Evolutionary conservation across 2,113 vertebrate genomes (phyloP).

Genomic region (Percopsis transmontana): DNA sequence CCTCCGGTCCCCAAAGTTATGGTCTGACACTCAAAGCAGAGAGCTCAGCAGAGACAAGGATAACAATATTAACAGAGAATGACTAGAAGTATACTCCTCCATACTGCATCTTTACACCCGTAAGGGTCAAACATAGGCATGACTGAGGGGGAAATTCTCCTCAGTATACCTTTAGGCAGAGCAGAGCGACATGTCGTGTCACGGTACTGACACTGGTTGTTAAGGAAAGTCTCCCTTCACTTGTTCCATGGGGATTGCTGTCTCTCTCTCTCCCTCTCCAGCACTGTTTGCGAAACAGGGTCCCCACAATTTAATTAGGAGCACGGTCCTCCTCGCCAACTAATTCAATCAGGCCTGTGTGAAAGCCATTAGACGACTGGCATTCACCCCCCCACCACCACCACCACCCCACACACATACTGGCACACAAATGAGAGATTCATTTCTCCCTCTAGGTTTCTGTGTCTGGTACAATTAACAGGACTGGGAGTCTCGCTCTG

Average conservation of each 20-base stretch:
- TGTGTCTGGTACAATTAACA: constrained; percentile 74
- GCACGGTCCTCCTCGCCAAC: constrained; percentile 58
- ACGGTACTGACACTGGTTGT: constrained; percentile 28
- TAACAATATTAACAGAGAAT: too few relatives aligned
- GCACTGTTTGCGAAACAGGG: constrained; percentile 68
- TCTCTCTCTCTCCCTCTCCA: neutral
- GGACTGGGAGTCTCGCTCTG: constrained; percentile 50
- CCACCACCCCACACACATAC: constrained; percentile 30
- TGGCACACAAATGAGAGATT: constrained; percentile 71
- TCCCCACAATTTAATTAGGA: constrained; percentile 78
- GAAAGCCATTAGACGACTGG: constrained; percentile 80
- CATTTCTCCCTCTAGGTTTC: constrained; percentile 70
- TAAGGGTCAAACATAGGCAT: neutral
- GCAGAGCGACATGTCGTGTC: constrained; percentile 37
- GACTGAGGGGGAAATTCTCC: neutral
- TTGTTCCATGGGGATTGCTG: constrained; percentile 57
- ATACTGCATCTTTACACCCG: too few relatives aligned
- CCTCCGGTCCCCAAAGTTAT: too few relatives aligned
- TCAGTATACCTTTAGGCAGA: constrained; percentile 21
- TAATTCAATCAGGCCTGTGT: constrained; percentile 81
- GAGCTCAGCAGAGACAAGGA: too few relatives aligned
- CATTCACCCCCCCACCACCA: constrained; percentile 64
- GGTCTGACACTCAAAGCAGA: too few relatives aligned
- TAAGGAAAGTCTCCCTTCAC: constrained; percentile 12
- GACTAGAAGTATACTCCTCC: too few relatives aligned